Evolutionary conservation across 2,797 vertebrate species (phyloP), one percentile per base, ranked within the genome.

Genomic region (Chaetodon trifasciatus): DNA sequence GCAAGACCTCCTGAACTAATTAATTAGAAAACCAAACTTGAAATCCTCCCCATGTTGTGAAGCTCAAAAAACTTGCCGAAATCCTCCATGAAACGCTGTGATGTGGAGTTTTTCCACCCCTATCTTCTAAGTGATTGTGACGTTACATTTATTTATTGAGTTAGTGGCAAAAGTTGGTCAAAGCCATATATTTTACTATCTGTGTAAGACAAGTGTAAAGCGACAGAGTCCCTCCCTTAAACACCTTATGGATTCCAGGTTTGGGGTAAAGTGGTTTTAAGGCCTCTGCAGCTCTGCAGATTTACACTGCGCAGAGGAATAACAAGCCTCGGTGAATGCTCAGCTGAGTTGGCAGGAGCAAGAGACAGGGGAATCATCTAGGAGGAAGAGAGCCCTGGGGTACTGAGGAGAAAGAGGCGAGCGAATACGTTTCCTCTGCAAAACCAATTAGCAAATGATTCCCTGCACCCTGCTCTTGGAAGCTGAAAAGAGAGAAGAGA

Each of bases 361-460:
- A 55, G 86, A 93, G 93, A 93, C 90, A 77, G 83, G 92, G 90
- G 92, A 91, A 93, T 94, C 92, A 92, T 94, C 90, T 92, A 86
- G 92, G 89, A 92, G 88, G 87, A 90, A 88, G 88, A 71, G 82
- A 91, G 89, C 93, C 91, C 91, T 80, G 79, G 89, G 93, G 94
- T 91, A 91, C 87, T 79, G 86, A 89, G 90, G 89, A 92, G 93
- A 93, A 88, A 87, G 88, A 90, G 82, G 87, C 87, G 68, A 92
- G 87, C 65, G 70, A 92, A 91, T 87, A 91, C 56, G 86, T 92
- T 94, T 91, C 86, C 90, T 88, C 90, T 88, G 89, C 92, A 93
- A 94, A 93, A 92, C 91, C 94, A 95, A 95, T 95, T 95, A 94
- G 93, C 88, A 93, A 94, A 95, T 94, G 92, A 94, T 90, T 94